phyloP scores from a whole-genome alignment of 2,888 invertebrate genomes.

The Agrotis puta region DNA sequence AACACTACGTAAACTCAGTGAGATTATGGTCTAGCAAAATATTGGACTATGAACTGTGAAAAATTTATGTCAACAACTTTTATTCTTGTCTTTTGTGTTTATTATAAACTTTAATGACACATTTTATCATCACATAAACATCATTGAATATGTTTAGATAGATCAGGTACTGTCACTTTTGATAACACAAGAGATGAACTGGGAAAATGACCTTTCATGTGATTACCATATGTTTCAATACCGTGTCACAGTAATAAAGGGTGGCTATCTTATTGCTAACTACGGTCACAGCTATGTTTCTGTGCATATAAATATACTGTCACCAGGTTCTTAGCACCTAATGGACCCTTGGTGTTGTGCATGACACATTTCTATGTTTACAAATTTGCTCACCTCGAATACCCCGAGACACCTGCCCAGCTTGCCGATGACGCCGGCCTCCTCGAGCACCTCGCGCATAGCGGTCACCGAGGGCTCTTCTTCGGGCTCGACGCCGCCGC shows the following conservation, averaged over 20 bases:
- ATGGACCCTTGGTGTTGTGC: conserved; percentile 6
- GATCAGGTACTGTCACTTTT: conserved; percentile 25
- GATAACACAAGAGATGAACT: conserved; percentile 32
- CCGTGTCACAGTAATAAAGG: not conserved
- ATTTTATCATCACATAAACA: not conserved
- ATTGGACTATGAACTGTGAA: conserved; percentile 43
- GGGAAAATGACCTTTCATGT: conserved; percentile 25
- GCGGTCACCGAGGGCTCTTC: conserved; percentile 97
- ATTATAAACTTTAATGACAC: conserved; percentile 6
- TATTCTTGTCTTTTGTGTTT: not conserved
- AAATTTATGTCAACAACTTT: conserved; percentile 20
- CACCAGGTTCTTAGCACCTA: conserved; percentile 1
- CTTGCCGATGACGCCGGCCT: conserved; percentile 98
- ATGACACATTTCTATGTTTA: conserved; percentile 24
- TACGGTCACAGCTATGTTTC: conserved; percentile 2
- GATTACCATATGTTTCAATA: conserved; percentile 46
- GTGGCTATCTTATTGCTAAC: not conserved
- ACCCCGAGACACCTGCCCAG: conserved; percentile 97
- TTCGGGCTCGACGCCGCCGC: conserved; percentile 99
- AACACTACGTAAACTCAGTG: not conserved
- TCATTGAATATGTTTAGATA: conserved; percentile 5
- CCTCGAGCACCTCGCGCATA: conserved; percentile 97
- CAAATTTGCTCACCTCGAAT: conserved; percentile 94
- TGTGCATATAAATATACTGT: conserved; percentile 2
- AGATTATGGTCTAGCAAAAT: conserved; percentile 14